Conservation (phyloP, 2,797 vertebrate species). For the Halcyon leucocephala region DNA sequence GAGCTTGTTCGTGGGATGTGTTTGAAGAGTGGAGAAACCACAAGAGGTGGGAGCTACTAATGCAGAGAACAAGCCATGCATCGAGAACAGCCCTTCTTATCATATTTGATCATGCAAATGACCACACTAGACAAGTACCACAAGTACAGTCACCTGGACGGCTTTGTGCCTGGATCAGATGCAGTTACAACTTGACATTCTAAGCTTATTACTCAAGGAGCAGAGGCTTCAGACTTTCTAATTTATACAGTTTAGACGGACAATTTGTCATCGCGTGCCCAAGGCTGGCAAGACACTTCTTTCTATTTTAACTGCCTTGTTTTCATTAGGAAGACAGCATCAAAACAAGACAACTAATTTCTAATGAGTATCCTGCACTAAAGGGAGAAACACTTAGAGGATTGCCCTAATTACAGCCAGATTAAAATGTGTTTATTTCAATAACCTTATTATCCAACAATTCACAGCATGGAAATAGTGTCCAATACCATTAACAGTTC, state of each 20-base stretch:
- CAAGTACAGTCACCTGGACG: not conserved
- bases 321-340: not conserved
- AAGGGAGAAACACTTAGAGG: not conserved
- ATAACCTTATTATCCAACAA: constrained; percentile 9
- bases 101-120: not conserved
- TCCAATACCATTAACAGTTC: constrained; percentile 10
- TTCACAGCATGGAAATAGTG: not conserved
- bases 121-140: not conserved
- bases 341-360: not conserved
- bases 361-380: not conserved
- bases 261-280: not conserved
- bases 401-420: not conserved
- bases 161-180: not conserved
- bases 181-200: not conserved
- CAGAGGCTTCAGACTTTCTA: not conserved
- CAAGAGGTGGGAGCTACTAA: constrained; percentile 16
- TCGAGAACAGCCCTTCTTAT: constrained; percentile 4
- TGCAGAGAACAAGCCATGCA: not conserved
- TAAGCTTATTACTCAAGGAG: not conserved
- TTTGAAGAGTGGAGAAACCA: not conserved
- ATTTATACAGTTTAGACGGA: not conserved
- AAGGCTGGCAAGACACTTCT: not conserved
- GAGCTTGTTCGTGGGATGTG: not conserved
- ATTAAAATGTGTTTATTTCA: constrained; percentile 22
- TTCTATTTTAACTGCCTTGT: not conserved